Conservation (phyloP, 2,797 vertebrate species). For the Remorina albescens region DNA sequence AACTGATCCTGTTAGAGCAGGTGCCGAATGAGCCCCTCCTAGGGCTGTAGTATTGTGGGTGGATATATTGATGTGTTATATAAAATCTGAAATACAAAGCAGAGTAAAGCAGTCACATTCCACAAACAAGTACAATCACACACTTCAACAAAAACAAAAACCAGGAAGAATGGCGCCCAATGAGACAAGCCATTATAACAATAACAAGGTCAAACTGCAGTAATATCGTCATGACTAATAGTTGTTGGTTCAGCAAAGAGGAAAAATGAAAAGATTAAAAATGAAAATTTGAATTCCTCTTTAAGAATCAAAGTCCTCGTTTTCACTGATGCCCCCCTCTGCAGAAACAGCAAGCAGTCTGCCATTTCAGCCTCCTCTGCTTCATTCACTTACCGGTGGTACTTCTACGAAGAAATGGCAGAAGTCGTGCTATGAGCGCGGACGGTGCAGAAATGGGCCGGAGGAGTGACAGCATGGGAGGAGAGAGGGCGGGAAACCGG, state of each 20-base stretch:
- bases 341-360: background rate
- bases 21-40: background rate
- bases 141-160: background rate
- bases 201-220: background rate
- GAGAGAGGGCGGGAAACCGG: background rate
- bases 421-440: too few species aligned
- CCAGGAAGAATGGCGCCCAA: background rate
- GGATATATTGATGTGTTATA: too few species aligned
- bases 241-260: background rate
- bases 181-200: too few species aligned
- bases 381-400: conserved; percentile 23
- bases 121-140: background rate
- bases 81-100: background rate
- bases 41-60: background rate
- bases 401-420: background rate
- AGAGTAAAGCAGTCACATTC: background rate
- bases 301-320: background rate
- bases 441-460: too few species aligned
- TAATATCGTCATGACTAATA: background rate
- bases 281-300: background rate
- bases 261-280: background rate
- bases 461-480: background rate
- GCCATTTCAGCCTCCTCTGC: background rate
- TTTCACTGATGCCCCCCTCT: accelerated
- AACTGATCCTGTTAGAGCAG: background rate